Percentiles rank a stretch among this genome's conserved stretches.
phyloP scores from a whole-genome alignment of 2,888 invertebrate species.

The Osedax fenrisi region DNA sequence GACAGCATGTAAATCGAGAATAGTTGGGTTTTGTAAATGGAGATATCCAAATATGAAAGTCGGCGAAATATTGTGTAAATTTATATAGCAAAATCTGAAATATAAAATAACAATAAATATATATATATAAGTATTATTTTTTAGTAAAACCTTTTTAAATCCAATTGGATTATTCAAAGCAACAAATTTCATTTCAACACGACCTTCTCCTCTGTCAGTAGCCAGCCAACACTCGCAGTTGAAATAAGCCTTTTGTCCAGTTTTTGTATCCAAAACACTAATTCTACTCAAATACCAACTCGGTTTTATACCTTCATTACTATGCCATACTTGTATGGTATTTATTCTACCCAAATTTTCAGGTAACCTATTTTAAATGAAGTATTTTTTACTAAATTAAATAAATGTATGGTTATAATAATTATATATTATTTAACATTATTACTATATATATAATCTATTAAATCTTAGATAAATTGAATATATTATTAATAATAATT shows the following conservation, averaged over 20 bases:
- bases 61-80: conserved; percentile 45
- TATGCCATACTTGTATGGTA: conserved; percentile 51
- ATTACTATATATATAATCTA: too few species aligned
- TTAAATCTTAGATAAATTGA: too few species aligned
- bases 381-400: too few species aligned
- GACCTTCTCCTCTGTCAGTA: conserved; percentile 49
- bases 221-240: conserved; percentile 51
- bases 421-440: too few species aligned
- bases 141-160: conserved; percentile 42
- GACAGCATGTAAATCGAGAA: conserved; percentile 46
- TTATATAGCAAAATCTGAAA: conserved; percentile 46
- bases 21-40: conserved; percentile 44
- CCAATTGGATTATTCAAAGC: conserved; percentile 41
- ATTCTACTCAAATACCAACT: conserved; percentile 50
- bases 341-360: conserved; percentile 47
- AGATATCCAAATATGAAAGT: conserved; percentile 48
- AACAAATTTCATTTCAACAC: conserved; percentile 49
- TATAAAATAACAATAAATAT: neutral
- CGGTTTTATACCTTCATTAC: conserved; percentile 48
- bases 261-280: conserved; percentile 46
- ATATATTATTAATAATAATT: too few species aligned
- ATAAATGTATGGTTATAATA: too few species aligned
- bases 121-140: too few species aligned
- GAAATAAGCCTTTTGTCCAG: conserved; percentile 43
- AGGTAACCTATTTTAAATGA: too few species aligned